phyloP scores from a whole-genome alignment of 2,797 vertebrate genomes.

The Sebastolobus altivelis region DNA sequence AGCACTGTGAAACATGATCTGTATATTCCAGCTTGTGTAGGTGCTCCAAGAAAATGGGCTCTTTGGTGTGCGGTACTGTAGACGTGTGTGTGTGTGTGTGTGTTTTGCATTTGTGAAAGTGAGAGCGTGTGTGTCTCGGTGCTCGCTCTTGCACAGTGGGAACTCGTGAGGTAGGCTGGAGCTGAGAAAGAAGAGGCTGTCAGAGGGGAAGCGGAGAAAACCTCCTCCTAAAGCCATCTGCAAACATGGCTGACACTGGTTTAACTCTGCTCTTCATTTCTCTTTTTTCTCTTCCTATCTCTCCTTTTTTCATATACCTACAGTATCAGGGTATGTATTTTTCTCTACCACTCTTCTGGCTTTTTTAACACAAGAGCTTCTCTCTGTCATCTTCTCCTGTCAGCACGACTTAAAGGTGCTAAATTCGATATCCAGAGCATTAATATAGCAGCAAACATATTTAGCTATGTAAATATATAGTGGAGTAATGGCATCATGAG shows the following conservation, averaged over 20 bases:
- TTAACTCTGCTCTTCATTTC: conserved; percentile 6
- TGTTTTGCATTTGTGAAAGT: conserved; percentile 11
- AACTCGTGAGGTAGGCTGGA: conserved; percentile 9
- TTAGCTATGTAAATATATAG: no score
- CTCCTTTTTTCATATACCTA: background rate
- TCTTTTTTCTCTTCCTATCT: background rate
- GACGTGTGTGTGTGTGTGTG: conserved; percentile 1
- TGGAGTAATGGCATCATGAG: no score
- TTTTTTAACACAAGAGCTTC: conserved; percentile 1
- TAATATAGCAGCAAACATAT: no score
- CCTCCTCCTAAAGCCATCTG: conserved; percentile 6
- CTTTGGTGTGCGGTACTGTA: background rate
- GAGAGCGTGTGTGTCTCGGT: background rate
- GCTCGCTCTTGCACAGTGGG: conserved; percentile 23
- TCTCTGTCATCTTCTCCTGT: background rate
- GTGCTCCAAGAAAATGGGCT: conserved; percentile 28
- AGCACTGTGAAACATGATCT: conserved; percentile 33
- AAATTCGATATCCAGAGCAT: no score
- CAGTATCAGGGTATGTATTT: background rate
- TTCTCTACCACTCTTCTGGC: background rate
- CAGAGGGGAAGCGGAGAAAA: conserved; percentile 26
- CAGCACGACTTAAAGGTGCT: background rate
- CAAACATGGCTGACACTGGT: conserved; percentile 2
- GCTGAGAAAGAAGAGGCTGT: conserved; percentile 19
- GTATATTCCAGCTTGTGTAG: conserved; percentile 23